Percentiles rank a stretch among this genome's conserved stretches.
Evolutionary conservation across 2,113 vertebrate genomes (phyloP).

Genomic region (Megalops atlanticus): DNA sequence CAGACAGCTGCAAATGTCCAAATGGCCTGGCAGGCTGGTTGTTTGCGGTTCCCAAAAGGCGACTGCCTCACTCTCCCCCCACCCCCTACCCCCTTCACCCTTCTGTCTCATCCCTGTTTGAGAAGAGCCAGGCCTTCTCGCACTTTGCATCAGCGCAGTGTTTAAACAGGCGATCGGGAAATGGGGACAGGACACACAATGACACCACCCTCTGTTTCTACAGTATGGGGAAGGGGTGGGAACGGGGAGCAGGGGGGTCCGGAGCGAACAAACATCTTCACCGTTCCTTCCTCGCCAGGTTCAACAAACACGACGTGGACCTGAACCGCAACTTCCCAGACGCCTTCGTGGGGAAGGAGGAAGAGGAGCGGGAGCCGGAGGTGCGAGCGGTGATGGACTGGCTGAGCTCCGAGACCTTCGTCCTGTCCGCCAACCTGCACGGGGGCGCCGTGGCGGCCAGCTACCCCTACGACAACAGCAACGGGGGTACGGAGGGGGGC

Average conservation of each 20-base stretch:
- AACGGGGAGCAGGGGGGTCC: neutral
- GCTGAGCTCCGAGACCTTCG: slow-evolving; percentile 82
- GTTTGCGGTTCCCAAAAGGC: neutral
- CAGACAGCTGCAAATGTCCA: neutral
- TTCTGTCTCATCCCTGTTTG: too few relatives aligned
- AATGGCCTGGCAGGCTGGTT: neutral
- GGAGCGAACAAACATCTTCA: neutral
- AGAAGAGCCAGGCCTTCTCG: too few relatives aligned
- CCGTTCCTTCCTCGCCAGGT: slow-evolving; percentile 63
- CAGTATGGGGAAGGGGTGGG: neutral
- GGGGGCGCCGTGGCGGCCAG: slow-evolving; percentile 92
- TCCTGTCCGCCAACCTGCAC: slow-evolving; percentile 94
- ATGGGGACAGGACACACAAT: too few relatives aligned
- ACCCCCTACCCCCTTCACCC: too few relatives aligned
- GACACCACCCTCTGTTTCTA: neutral
- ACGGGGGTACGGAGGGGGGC: slow-evolving; percentile 63
- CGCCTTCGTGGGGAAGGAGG: slow-evolving; percentile 63
- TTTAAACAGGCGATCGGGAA: too few relatives aligned
- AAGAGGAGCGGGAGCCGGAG: slow-evolving; percentile 72
- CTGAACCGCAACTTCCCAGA: slow-evolving; percentile 95
- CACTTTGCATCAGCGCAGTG: too few relatives aligned
- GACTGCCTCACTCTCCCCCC: neutral
- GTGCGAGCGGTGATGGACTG: slow-evolving; percentile 85
- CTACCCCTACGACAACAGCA: slow-evolving; percentile 90
- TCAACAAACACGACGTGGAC: slow-evolving; percentile 78